Base-by-base conservation (phyloP, 2,113 vertebrate genomes). In the Triplophysa tibetana region DNA sequence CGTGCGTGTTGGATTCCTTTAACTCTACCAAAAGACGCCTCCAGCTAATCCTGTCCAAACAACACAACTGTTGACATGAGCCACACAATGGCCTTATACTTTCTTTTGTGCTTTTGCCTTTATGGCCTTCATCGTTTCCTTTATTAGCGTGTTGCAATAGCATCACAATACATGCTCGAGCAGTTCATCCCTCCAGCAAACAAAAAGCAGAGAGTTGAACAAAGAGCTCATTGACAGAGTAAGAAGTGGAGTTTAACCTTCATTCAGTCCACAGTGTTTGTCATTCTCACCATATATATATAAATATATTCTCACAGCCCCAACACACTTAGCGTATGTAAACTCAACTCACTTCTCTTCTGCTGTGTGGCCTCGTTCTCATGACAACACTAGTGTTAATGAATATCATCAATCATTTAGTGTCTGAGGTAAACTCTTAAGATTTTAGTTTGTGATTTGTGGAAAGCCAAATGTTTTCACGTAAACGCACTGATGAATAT, bases 11-110 rank as follows among this genome's bases (percentile, higher is more conserved):
- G 38, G 50, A 17, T 56, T 8, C 24, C 16, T 9, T 29, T 7
- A 19, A 52, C 23, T 52, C 23, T 19, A 29, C 8, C 50, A 26
- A 19, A 19, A n/a, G 26, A 79, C 50, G n/a, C 41, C 17, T 50
- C 24, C 12, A 64, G 68, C 66, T 70, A n/a, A 54, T 70, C 45
- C 38, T 43, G 43, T 12, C 19, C 70, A 67, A 50, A 45, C 7
- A 52, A 58, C 43, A 64, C 24, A 67, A 13, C 67, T 41, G 63
- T 24, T 63, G 74, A 66, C 14, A 41, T 26, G 62, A 29, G 62
- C 60, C 68, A 14, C 48, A 72, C 52, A 14, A 41, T 24, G 48
- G 3, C 73, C n/a, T n/a, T 24, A 23, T 19, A 38, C 33, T 50
- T 79, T 58, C 17, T 60, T 73, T 43, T 21, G 38, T 23, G 33